Evolutionary conservation across 2,797 vertebrate genomes (phyloP).

Genomic region (Halcyon smyrnensis): DNA sequence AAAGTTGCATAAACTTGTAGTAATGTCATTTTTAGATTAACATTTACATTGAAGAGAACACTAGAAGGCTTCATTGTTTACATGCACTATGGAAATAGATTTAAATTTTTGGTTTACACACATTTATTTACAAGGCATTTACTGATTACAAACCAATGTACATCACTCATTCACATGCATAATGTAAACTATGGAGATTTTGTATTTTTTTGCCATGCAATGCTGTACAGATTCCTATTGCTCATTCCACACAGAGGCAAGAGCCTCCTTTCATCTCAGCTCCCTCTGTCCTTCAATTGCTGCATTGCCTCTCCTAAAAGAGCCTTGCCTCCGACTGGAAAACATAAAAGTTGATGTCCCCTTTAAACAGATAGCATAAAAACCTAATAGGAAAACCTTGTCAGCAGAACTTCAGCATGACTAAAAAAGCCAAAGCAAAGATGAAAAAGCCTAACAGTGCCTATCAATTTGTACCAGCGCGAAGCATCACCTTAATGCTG

Average conservation of each 20-base stretch:
- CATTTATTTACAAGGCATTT: slow-evolving; percentile 43
- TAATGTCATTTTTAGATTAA: slow-evolving; percentile 47
- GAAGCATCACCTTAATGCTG: slow-evolving; percentile 2
- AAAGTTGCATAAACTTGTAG: slow-evolving; percentile 43
- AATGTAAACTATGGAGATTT: slow-evolving; percentile 15
- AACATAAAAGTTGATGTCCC: slow-evolving; percentile 52
- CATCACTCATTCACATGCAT: slow-evolving; percentile 26
- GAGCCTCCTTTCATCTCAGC: slow-evolving; percentile 60
- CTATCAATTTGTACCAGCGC: slow-evolving; percentile 29
- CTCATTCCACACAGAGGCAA: slow-evolving; percentile 15
- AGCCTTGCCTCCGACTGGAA: neutral
- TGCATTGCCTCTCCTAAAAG: neutral
- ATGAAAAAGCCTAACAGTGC: slow-evolving; percentile 43
- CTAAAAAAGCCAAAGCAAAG: slow-evolving; percentile 34
- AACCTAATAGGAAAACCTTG: slow-evolving; percentile 41
- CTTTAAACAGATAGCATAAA: slow-evolving; percentile 52
- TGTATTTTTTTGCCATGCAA: neutral
- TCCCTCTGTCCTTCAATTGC: slow-evolving; percentile 50
- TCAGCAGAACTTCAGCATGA: slow-evolving; percentile 42
- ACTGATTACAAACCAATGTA: slow-evolving; percentile 44
- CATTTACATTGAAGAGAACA: slow-evolving; percentile 42
- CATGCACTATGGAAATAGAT: slow-evolving; percentile 59
- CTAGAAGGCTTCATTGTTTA: slow-evolving; percentile 50
- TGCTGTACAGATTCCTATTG: neutral
- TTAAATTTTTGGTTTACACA: slow-evolving; percentile 51